A percentile compares a stretch with the other conserved stretches of the same genome.
Evolutionary conservation across 2,888 invertebrate genomes (phyloP).

Genomic region (Caenorhabditis zanzibari): DNA sequence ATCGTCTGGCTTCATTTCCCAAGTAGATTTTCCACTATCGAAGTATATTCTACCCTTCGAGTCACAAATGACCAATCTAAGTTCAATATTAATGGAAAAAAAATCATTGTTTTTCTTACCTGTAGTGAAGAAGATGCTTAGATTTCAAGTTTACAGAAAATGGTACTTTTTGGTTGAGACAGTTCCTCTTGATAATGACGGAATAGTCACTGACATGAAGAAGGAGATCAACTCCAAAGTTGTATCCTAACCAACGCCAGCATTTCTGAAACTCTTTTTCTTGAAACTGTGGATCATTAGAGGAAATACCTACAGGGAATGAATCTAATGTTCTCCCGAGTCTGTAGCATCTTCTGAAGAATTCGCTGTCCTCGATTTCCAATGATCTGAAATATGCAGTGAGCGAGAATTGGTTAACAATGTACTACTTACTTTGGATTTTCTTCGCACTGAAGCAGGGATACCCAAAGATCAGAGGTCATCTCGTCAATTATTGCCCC

Average conservation of each 20-base stretch:
- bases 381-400: slow-evolving; percentile 59
- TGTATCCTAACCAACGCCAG: slow-evolving; percentile 80
- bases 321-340: slow-evolving; percentile 70
- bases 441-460: slow-evolving; percentile 72
- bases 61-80: slow-evolving; percentile 54
- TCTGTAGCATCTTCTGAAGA: slow-evolving; percentile 70
- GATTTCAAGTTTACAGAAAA: slow-evolving; percentile 69
- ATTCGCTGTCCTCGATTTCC: slow-evolving; percentile 69
- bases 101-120: slow-evolving; percentile 51
- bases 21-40: slow-evolving; percentile 55
- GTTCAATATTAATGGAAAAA: not conserved
- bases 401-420: not conserved
- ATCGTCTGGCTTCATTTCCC: slow-evolving; percentile 47
- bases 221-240: slow-evolving; percentile 77
- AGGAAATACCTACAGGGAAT: slow-evolving; percentile 58
- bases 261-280: too few species aligned
- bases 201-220: slow-evolving; percentile 68
- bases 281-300: too few species aligned
- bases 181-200: slow-evolving; percentile 69
- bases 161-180: slow-evolving; percentile 66
- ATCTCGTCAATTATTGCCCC: slow-evolving; percentile 59
- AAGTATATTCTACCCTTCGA: slow-evolving; percentile 19
- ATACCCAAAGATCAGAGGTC: slow-evolving; percentile 71
- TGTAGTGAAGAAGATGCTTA: slow-evolving; percentile 67
- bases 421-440: slow-evolving; percentile 43